Evolutionary conservation across 2,797 vertebrate genomes (phyloP), one percentile per base, ranked within the genome.

Genomic region (Anguilla anguilla): DNA sequence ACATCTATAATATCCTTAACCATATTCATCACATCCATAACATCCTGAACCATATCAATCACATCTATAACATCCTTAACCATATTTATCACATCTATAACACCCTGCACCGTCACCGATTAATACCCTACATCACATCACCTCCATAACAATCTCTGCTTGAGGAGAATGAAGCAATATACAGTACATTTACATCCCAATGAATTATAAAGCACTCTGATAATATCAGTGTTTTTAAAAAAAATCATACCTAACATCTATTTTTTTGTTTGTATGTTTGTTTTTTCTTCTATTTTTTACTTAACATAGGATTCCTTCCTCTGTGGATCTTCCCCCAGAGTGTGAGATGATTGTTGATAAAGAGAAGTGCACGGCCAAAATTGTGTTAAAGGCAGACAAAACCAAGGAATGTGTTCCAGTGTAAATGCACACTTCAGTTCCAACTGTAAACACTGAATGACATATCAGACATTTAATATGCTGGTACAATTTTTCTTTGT

Each of bases 301-400:
- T 82, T 25, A 61, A 61, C 59, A 61, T 49, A 93, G 92, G 69
- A 43, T 93, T 9, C 91, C 86, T 31, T 0, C 11, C 13, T 0
- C 0, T 22, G 0, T 64, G 0, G 7, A 77, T 0, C 0, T 91
- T 28, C 90, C 91, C 87, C 82, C 81, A 0, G 86, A 89, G 0
- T 95, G 94, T 86, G 88, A 93, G 89, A 9, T 93, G 85, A 0
- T 93, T 59, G 74, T 91, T 0, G 4, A 94, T 87, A 91, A 86
- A 86, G 7, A 86, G 13, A 1, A 82, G 82, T 95, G 94, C 89
- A 82, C 90, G 77, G 28, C 9, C 59, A 90, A 90, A 81, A 0
- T 89, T 0, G 87, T 93, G 85, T 19, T 89, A 83, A 93, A 90
- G 85, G 90, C 88, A 28, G 92, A 94, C 88, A 90, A 86, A 17